Evolutionary conservation across 2,888 invertebrate genomes (phyloP), one percentile per base, ranked within the genome.

Genomic region (Acanthopleura granulata): DNA sequence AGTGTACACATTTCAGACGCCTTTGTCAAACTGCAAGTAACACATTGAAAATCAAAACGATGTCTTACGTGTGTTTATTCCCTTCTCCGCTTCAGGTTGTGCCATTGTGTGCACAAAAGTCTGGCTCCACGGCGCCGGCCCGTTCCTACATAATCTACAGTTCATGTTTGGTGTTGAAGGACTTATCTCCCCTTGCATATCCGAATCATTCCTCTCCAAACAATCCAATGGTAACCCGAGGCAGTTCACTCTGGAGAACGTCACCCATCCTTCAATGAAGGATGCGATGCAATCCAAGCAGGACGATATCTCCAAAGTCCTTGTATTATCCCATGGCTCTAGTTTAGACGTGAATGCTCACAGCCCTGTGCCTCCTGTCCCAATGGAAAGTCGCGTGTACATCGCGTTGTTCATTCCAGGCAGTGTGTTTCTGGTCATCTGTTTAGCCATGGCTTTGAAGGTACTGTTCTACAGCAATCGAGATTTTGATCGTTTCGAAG

Each of bases 161-260:
- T 57, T 57, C 57, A 22, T 57, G 18, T 57, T 57, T 22, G 18
- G 6, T 12, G 12, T 57, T 4, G 57, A 81, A 29, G 80, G 80
- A 22, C 74, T 79, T 18, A 16, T 81, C 27, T 76, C 82, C 9
- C 82, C 82, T 1, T 73, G 81, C 14, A 77, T 78, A 0, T 79
- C 79, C 11, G 76, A 79, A 16, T 78, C 80, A 6, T 82, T 82
- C 51, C 75, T 81, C 18, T 73, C 69, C 22, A 57, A 3, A 22
- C n/a, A 22, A 22, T 12, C 57, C n/a, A 22, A 18, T 22, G 22
- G n/a, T n/a, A 12, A 57, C 57, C 22, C n/a, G 57, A 57, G n/a
- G 12, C 18, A 57, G 18, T 18, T 18, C 12, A 3, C 57, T 57
- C 57, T 57, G 12, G 6, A 57, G 22, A 22, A 57, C 40, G 4